A percentile compares a stretch with the other conserved stretches of the same genome.
Evolutionary conservation across 1,140 invertebrate genomes (phyloP).

Genomic region (Orussus abietinus): DNA sequence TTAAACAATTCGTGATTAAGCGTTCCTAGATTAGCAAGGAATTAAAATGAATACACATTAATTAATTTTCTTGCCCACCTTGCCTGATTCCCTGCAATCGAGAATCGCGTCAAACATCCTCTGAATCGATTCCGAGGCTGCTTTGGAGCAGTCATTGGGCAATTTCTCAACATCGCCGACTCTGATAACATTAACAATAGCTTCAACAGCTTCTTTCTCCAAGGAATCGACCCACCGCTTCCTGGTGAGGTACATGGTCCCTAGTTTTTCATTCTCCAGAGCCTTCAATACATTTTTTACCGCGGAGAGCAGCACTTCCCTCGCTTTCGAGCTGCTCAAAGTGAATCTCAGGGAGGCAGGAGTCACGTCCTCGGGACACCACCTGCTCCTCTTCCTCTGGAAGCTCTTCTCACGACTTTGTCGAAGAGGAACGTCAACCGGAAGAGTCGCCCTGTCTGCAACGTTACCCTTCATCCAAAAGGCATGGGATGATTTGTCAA

Average conservation of each 20-base stretch:
- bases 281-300: not conserved
- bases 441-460: no score
- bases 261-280: not conserved
- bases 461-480: not conserved
- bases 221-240: not conserved
- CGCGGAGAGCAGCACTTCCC: not conserved
- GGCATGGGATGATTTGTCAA: not conserved
- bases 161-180: not conserved
- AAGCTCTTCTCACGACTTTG: not conserved
- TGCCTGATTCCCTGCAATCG: not conserved
- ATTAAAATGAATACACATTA: not conserved
- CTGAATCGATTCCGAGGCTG: not conserved
- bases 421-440: no score
- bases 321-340: not conserved
- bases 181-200: constrained; percentile 2
- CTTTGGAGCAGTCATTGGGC: not conserved
- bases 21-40: no score
- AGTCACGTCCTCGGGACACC: not conserved
- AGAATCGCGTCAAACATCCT: not conserved
- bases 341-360: not conserved
- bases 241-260: not conserved
- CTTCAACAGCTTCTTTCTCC: constrained; percentile 2
- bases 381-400: not conserved
- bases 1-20: no score
- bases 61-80: not conserved